Percentiles rank a stretch among this genome's conserved stretches.
phyloP scores from a whole-genome alignment of 2,113 vertebrate species.

The Hystrix brachyura region DNA sequence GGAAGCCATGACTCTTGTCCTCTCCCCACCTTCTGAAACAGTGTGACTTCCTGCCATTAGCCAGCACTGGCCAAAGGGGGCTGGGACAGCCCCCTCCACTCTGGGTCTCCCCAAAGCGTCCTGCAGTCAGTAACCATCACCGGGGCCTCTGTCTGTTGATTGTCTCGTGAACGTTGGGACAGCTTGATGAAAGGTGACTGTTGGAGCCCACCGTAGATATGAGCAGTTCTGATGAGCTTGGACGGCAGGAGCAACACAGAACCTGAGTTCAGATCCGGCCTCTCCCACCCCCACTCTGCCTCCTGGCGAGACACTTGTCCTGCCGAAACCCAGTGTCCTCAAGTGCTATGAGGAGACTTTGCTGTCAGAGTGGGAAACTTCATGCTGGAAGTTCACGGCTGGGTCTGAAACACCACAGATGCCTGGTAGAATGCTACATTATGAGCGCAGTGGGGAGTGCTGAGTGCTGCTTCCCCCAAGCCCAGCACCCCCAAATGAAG shows the following conservation, averaged over 20 bases:
- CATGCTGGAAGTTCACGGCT: not conserved
- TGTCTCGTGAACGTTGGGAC: not conserved
- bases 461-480: not conserved
- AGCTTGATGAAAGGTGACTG: not conserved
- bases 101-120: not conserved
- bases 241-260: not conserved
- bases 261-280: not conserved
- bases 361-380: not conserved
- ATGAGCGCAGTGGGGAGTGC: not conserved
- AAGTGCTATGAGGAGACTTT: not conserved
- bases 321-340: not conserved
- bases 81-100: not conserved
- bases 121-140: not conserved
- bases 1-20: not conserved
- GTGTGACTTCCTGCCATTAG: slow-evolving; percentile 7
- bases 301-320: not conserved
- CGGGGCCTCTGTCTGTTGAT: not conserved
- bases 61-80: not conserved
- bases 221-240: not conserved
- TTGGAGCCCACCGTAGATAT: not conserved
- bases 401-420: not conserved
- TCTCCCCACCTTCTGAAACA: not conserved
- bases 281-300: not conserved
- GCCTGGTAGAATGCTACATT: not conserved
- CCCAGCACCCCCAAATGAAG: not conserved